Conservation (phyloP, 92 coral and sea anemone genomes). For the Galaxea fascicularis region DNA sequence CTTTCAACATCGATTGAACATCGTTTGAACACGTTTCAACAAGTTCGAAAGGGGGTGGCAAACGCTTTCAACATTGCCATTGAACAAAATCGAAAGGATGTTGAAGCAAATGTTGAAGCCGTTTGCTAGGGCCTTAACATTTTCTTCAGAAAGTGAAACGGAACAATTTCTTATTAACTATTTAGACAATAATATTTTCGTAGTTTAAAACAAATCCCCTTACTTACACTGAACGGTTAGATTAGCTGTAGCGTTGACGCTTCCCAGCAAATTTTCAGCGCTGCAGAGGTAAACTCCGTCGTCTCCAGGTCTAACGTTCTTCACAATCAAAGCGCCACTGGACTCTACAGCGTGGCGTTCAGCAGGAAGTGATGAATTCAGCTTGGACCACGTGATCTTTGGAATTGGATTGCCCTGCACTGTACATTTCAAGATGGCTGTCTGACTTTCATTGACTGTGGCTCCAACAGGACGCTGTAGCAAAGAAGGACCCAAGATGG, state of each 20-base stretch:
- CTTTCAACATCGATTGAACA: too few species aligned
- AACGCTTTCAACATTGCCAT: too few species aligned
- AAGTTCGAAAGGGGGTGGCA: too few species aligned
- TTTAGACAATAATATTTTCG: too few species aligned
- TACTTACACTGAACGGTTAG: not conserved
- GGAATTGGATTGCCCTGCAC: constrained; percentile 54
- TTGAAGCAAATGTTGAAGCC: too few species aligned
- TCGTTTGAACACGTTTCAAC: too few species aligned
- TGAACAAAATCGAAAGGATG: too few species aligned
- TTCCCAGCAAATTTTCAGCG: not conserved
- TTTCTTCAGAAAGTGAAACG: not conserved
- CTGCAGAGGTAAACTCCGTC: constrained; percentile 31
- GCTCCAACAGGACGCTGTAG: constrained; percentile 42
- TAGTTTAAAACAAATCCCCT: not conserved
- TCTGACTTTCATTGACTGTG: constrained; percentile 52
- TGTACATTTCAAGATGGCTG: constrained; percentile 53
- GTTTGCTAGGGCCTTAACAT: too few species aligned
- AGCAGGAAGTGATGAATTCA: constrained; percentile 36
- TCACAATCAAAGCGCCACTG: constrained; percentile 30
- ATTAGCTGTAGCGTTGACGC: not conserved
- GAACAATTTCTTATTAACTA: not conserved
- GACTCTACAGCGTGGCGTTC: constrained; percentile 31
- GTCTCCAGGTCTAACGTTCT: constrained; percentile 35
- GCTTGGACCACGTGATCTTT: constrained; percentile 50
- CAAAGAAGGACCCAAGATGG: constrained; percentile 56